These are phyloP conservation scores for Agrochola circellaris DNA, from an alignment of 2,888 invertebrate species.

Conservation along the genomic window DNA sequence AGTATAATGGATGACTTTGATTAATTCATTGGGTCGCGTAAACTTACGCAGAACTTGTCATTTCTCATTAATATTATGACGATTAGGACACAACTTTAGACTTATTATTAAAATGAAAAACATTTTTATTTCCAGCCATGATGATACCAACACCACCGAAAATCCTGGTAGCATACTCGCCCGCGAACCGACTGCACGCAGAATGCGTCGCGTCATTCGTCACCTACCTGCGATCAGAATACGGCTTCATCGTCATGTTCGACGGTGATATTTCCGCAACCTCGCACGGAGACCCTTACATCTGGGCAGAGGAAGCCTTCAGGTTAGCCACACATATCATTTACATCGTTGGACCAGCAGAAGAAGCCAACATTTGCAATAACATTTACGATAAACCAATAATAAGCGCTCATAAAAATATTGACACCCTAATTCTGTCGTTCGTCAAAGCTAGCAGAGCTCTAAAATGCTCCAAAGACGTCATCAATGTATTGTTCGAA, in stretches of 20 bases:
- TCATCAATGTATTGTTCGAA: constrained; percentile 84
- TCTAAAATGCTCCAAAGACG: constrained; percentile 74
- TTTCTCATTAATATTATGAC: neutral
- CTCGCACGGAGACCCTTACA: constrained; percentile 81
- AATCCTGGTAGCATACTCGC: constrained; percentile 83
- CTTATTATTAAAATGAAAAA: neutral
- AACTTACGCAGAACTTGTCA: neutral
- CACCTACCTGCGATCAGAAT: constrained; percentile 81
- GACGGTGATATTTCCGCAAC: constrained; percentile 83
- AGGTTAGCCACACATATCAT: constrained; percentile 79
- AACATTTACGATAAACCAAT: constrained; percentile 87
- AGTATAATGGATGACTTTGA: neutral
- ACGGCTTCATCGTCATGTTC: constrained; percentile 83
- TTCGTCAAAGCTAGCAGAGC: constrained; percentile 75
- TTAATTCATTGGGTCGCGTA: neutral
- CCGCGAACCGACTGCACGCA: constrained; percentile 82
- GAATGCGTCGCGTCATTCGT: constrained; percentile 85
- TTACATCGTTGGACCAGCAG: constrained; percentile 83
- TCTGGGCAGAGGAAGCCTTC: constrained; percentile 85
- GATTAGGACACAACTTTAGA: neutral
- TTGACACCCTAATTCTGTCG: constrained; percentile 79
- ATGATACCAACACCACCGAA: constrained; percentile 84
- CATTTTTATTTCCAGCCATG: constrained; percentile 67
- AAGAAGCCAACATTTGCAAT: constrained; percentile 76
- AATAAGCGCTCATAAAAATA: constrained; percentile 78